Evolutionary conservation across 2,113 vertebrate genomes (phyloP), one percentile per base, ranked within the genome.

Genomic region (Pelmatolapia mariae): DNA sequence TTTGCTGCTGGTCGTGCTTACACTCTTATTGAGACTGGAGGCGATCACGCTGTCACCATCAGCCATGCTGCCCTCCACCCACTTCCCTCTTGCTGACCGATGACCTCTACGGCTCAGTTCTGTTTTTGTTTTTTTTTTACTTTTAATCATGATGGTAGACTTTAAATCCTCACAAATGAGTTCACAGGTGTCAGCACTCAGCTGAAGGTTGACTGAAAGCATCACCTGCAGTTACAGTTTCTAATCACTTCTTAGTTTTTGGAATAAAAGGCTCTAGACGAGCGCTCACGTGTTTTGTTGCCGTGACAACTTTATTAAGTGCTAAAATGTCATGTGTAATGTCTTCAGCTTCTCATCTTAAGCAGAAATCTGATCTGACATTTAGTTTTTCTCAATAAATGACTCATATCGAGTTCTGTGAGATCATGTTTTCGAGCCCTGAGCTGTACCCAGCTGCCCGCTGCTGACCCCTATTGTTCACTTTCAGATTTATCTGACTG

Each of bases 371-470:
- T 26, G 38, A 45, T 73, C 38, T 45, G 40, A 71, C n/a, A 71
- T 71, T 45, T 4, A 26, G 22, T 73, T 45, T 71, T 43, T 73
- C 19, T 73, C 66, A 43, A 26, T 47, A 18, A 16, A 73, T 7
- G 22, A 26, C 9, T 47, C 8, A 0, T n/a, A 5, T 63, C 3
- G 31, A 11, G 31, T n/a, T 19, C n/a, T 73, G 0, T 26, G 38
- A 71, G 5, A 0, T 43, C 7, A 1, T 71, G 68, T 26, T 26
- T 73, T 45, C 1, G 5, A 73, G 68, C 13, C 7, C 1, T 4
- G n/a, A 43, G 40, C 40, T 1, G 13, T 1, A 26, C 15, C 68
- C 22, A 43, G 38, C 40, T 47, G 24, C 24, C 16, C 43, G 2
- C 24, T 76, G 43, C 43, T 76, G 71, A 29, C 71, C 71, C 71